These are phyloP conservation scores for Monochamus alternatus DNA, from an alignment of 2,888 invertebrate species.

Conservation along the genomic window DNA sequence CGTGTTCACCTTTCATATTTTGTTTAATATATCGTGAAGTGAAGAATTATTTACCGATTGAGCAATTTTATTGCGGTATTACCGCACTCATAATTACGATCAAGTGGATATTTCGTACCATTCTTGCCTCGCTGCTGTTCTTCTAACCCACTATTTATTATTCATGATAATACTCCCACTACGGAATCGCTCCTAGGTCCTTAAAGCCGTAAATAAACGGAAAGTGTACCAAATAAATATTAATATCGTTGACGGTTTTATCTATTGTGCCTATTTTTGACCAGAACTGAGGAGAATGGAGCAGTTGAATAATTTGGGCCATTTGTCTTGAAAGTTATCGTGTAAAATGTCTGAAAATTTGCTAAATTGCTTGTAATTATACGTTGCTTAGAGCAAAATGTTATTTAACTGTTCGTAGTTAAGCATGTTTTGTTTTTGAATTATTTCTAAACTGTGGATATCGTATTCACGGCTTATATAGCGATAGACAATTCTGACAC, in stretches of 20 bases:
- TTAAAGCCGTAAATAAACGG: constrained; percentile 10
- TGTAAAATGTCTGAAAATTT: too few species aligned
- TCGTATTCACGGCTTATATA: too few species aligned
- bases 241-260: too few species aligned
- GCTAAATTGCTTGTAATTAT: too few species aligned
- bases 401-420: too few species aligned
- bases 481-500: too few species aligned
- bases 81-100: constrained; percentile 1
- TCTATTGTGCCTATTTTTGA: not conserved
- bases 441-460: too few species aligned
- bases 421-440: too few species aligned
- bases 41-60: not conserved
- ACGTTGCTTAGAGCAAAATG: too few species aligned
- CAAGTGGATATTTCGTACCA: not conserved
- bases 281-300: not conserved
- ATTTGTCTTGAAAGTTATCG: too few species aligned
- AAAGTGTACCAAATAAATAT: not conserved
- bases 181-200: not conserved
- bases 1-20: constrained; percentile 6
- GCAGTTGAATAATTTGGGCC: too few species aligned
- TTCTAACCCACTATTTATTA: constrained; percentile 21
- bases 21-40: not conserved
- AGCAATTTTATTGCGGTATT: not conserved
- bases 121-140: constrained; percentile 6
- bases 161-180: constrained; percentile 20